A percentile compares a stretch with the other conserved stretches of the same genome.
Conservation (phyloP, 2,797 vertebrate species). For the Xyrichtys novacula region DNA sequence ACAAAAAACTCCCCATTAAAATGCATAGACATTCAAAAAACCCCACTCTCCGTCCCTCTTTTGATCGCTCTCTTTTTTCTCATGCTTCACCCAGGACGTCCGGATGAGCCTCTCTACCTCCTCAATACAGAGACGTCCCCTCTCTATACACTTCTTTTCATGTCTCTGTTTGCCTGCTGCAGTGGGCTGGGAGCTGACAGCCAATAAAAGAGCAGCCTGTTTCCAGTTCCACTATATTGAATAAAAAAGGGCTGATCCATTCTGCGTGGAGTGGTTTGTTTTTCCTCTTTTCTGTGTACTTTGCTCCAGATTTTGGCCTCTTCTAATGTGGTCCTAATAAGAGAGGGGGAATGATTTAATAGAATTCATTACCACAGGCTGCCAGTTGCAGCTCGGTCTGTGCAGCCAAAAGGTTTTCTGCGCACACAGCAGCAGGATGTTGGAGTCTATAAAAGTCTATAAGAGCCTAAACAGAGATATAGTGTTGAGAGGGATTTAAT, state of each 20-base stretch:
- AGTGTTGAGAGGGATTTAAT: slow-evolving; percentile 64
- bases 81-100: slow-evolving; percentile 75
- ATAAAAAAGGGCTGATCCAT: slow-evolving; percentile 57
- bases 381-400: slow-evolving; percentile 47
- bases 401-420: slow-evolving; percentile 66
- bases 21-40: slow-evolving; percentile 49
- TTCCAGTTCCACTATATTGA: slow-evolving; percentile 55
- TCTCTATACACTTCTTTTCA: slow-evolving; percentile 71
- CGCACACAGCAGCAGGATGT: slow-evolving; percentile 65
- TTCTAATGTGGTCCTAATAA: slow-evolving; percentile 79
- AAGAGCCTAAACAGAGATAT: slow-evolving; percentile 70
- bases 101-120: slow-evolving; percentile 72
- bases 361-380: slow-evolving; percentile 77
- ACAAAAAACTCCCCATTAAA: slow-evolving; percentile 55
- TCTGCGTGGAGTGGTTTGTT: slow-evolving; percentile 82
- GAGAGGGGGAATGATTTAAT: slow-evolving; percentile 77
- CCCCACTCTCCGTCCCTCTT: slow-evolving; percentile 24
- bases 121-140: slow-evolving; percentile 71
- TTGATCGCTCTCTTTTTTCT: slow-evolving; percentile 58
- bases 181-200: slow-evolving; percentile 70
- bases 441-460: slow-evolving; percentile 69
- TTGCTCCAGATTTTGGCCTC: slow-evolving; percentile 78
- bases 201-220: slow-evolving; percentile 77
- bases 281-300: slow-evolving; percentile 75
- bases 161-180: slow-evolving; percentile 72